phyloP scores from a whole-genome alignment of 2,797 vertebrate genomes.

The Pitangus sulphuratus region DNA sequence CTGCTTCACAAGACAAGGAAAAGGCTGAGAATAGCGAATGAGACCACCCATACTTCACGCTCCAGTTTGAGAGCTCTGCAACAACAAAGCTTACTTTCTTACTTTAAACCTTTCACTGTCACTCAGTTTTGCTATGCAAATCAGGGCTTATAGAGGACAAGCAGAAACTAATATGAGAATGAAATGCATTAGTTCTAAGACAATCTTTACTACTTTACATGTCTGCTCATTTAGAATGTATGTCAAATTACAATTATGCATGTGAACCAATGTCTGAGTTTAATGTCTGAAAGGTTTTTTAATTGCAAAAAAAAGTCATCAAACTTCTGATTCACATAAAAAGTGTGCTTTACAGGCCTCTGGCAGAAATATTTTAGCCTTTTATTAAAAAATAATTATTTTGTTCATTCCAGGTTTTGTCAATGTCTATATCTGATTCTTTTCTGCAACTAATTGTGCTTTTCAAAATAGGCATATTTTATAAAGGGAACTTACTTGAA shows the following conservation, averaged over 20 bases:
- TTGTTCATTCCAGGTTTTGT: not conserved
- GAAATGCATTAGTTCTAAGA: not conserved
- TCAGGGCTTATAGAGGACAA: conserved; percentile 22
- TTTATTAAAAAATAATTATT: not conserved
- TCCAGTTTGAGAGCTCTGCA: conserved; percentile 44
- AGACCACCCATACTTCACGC: conserved; percentile 56
- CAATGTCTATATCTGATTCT: not conserved
- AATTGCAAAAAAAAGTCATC: not conserved
- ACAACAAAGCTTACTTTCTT: conserved; percentile 60
- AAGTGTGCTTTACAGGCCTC: not conserved
- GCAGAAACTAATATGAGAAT: conserved; percentile 9
- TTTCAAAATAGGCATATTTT: not conserved
- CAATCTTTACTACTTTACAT: not conserved
- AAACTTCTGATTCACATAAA: not conserved
- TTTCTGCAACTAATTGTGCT: not conserved
- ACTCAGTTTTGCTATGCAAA: conserved; percentile 65
- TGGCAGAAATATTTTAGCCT: not conserved
- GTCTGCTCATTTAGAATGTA: not conserved
- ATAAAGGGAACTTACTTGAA: not conserved
- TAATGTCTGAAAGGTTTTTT: not conserved
- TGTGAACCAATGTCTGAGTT: not conserved
- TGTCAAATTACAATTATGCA: not conserved
- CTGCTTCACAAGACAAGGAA: not conserved
- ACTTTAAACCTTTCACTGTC: conserved; percentile 38
- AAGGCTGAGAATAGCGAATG: conserved; percentile 43